Conservation (phyloP, 2,888 invertebrate genomes). For the Acleris holmiana region DNA sequence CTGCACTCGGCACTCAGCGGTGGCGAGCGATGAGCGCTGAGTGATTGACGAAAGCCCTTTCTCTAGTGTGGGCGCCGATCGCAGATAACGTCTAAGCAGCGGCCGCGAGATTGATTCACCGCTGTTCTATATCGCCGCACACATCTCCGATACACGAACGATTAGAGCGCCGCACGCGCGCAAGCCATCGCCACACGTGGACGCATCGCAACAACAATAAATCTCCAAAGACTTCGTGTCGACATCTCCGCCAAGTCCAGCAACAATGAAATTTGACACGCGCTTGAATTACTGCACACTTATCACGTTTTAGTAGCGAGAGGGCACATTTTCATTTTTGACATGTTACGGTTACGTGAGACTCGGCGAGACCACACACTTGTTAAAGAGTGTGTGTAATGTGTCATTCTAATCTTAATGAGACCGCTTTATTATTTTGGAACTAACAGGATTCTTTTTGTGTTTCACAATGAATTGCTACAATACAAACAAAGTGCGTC, state of each 20-base stretch:
- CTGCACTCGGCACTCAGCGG: slow-evolving; percentile 22
- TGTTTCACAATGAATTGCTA: slow-evolving; percentile 9
- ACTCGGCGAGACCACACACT: slow-evolving; percentile 67
- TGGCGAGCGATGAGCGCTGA: slow-evolving; percentile 47
- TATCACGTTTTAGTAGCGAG: slow-evolving; percentile 64
- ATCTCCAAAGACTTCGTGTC: slow-evolving; percentile 62
- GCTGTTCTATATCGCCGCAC: slow-evolving; percentile 66
- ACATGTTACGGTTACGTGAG: slow-evolving; percentile 57
- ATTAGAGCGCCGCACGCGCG: slow-evolving; percentile 67
- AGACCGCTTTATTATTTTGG: slow-evolving; percentile 6
- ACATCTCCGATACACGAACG: slow-evolving; percentile 68
- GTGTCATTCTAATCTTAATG: neutral
- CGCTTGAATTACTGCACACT: slow-evolving; percentile 66
- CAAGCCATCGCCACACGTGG: slow-evolving; percentile 53
- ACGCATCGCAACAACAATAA: slow-evolving; percentile 67
- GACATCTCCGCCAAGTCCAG: slow-evolving; percentile 62
- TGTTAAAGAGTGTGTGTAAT: slow-evolving; percentile 18
- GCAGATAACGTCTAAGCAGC: slow-evolving; percentile 61
- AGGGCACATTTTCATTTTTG: slow-evolving; percentile 53
- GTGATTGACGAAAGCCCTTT: slow-evolving; percentile 58
- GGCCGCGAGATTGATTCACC: slow-evolving; percentile 78
- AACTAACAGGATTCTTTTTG: neutral
- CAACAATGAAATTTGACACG: slow-evolving; percentile 70
- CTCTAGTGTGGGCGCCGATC: slow-evolving; percentile 66
- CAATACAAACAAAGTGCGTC: slow-evolving; percentile 21